Evolutionary conservation across 1,140 invertebrate species (phyloP).

Genomic region (Hycleus phaleratus): DNA sequence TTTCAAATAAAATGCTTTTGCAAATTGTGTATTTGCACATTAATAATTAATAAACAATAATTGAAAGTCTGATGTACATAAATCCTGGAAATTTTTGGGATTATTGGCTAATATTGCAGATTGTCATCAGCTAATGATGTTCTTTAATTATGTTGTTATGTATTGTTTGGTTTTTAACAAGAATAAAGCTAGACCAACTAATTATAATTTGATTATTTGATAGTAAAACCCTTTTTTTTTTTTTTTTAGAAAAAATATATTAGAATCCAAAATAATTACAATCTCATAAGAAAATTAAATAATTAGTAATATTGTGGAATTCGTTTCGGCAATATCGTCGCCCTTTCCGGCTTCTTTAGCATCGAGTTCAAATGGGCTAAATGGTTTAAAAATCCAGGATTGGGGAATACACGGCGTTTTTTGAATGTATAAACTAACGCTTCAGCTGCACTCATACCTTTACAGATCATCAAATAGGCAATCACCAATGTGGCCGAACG

Average conservation of each 20-base stretch:
- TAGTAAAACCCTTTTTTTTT: no score
- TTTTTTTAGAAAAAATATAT: no score
- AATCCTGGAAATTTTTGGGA: slow-evolving; percentile 7
- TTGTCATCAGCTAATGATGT: slow-evolving; percentile 6
- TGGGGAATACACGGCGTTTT: slow-evolving; percentile 64
- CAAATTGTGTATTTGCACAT: slow-evolving; percentile 12
- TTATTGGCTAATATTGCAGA: slow-evolving; percentile 2
- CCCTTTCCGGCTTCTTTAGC: slow-evolving; percentile 8
- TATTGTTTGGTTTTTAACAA: slow-evolving; percentile 12
- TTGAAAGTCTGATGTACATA: slow-evolving; percentile 16
- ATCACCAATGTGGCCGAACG: slow-evolving; percentile 72
- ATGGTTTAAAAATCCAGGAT: slow-evolving; percentile 72
- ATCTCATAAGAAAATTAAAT: no score
- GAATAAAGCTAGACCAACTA: slow-evolving; percentile 12
- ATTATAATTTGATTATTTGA: neutral
- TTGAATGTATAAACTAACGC: slow-evolving; percentile 61
- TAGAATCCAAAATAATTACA: no score
- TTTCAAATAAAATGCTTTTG: slow-evolving; percentile 2
- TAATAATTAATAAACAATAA: slow-evolving; percentile 14
- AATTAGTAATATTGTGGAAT: no score
- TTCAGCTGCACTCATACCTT: slow-evolving; percentile 64
- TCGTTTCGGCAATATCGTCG: no score
- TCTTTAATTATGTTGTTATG: slow-evolving; percentile 13
- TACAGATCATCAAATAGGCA: slow-evolving; percentile 77
- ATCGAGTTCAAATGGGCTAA: slow-evolving; percentile 45